phyloP scores from a whole-genome alignment of 2,797 vertebrate genomes.

The Meriones psammophilus region DNA sequence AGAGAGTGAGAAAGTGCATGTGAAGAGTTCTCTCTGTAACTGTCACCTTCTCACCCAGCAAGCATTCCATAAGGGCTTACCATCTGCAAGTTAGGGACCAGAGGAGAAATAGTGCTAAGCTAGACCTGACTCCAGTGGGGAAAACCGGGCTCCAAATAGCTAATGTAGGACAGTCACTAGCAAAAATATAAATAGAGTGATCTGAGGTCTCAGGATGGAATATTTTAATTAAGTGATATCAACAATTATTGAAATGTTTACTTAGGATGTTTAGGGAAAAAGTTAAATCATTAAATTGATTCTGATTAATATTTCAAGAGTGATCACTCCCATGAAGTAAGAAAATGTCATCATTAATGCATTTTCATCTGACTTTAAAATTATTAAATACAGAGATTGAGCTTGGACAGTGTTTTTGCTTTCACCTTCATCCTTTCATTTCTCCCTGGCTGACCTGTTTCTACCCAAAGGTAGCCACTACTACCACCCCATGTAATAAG shows the following conservation, averaged over 20 bases:
- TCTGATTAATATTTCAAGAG: background rate
- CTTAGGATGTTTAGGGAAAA: background rate
- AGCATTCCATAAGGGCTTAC: background rate
- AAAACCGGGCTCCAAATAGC: background rate
- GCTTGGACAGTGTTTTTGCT: background rate
- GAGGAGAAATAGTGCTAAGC: background rate
- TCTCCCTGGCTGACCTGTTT: background rate
- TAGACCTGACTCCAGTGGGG: background rate
- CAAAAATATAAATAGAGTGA: background rate
- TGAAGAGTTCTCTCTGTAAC: background rate
- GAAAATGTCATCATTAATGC: background rate
- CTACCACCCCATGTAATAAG: background rate
- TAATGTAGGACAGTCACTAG: background rate
- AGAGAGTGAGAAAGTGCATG: constrained; percentile 10
- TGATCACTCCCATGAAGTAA: background rate
- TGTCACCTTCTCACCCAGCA: background rate
- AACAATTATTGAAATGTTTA: constrained; percentile 45
- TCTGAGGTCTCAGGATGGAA: background rate
- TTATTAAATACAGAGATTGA: background rate
- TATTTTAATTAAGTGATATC: background rate
- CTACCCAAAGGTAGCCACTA: background rate
- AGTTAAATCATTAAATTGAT: constrained; percentile 21
- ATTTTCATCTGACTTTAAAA: background rate
- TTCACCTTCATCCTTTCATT: background rate
- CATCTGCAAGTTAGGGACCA: background rate